Percentiles rank a stretch among this genome's conserved stretches.
phyloP scores from a whole-genome alignment of 2,797 vertebrate species.

The Crypturellus tataupa region DNA sequence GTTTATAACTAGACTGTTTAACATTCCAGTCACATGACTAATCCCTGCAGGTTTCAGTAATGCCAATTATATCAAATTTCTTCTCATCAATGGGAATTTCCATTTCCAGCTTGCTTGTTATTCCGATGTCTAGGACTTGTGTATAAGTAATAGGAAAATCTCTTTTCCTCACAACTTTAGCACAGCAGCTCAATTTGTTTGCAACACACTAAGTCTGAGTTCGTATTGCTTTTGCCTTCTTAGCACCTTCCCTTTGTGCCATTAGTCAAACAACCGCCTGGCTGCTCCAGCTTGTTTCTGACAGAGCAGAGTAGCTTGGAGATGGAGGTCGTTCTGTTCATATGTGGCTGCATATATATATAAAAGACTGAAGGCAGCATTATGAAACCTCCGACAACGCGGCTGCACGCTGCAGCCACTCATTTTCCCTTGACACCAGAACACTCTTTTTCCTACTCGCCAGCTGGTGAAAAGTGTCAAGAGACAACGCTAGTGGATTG shows the following conservation, averaged over 20 bases:
- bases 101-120: conserved; percentile 32
- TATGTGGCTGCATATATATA: conserved; percentile 27
- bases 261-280: conserved; percentile 26
- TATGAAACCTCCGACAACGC: conserved; percentile 49
- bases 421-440: conserved; percentile 47
- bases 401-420: not conserved
- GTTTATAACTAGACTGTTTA: not conserved
- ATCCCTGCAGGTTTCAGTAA: conserved; percentile 6
- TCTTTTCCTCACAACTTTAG: conserved; percentile 31
- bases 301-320: conserved; percentile 22
- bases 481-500: not conserved
- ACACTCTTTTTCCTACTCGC: conserved; percentile 42
- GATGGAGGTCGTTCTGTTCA: conserved; percentile 49
- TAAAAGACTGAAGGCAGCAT: conserved; percentile 51
- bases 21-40: conserved; percentile 34
- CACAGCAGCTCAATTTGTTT: conserved; percentile 26
- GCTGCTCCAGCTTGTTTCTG: conserved; percentile 62
- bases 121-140: not conserved
- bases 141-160: conserved; percentile 52
- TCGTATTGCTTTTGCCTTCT: conserved; percentile 19
- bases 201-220: conserved; percentile 13
- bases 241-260: conserved; percentile 54
- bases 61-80: conserved; percentile 32
- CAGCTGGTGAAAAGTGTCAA: conserved; percentile 52
- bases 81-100: conserved; percentile 44